A percentile compares a stretch with the other conserved stretches of the same genome.
These are phyloP conservation scores for Chaenodraco wilsoni DNA, from an alignment of 2,797 vertebrate species.

Conservation along the genomic window DNA sequence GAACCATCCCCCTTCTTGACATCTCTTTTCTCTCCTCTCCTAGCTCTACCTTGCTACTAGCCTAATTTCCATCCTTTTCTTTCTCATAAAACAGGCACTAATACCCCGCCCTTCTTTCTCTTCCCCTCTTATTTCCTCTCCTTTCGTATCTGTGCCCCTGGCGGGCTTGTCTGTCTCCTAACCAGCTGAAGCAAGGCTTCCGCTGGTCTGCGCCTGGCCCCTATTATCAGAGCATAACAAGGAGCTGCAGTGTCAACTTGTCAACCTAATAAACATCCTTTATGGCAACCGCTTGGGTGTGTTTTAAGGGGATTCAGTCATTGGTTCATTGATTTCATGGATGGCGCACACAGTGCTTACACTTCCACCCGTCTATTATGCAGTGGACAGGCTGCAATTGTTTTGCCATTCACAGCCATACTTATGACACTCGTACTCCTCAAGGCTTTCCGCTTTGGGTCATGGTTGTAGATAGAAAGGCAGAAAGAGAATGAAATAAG, in stretches of 20 bases:
- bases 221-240: conserved; percentile 82
- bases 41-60: conserved; percentile 8
- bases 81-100: conserved; percentile 34
- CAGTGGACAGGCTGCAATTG: conserved; percentile 69
- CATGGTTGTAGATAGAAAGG: conserved; percentile 9
- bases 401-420: conserved; percentile 66
- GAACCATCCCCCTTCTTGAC: conserved; percentile 1
- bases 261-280: conserved; percentile 82
- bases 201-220: conserved; percentile 59
- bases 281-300: conserved; percentile 71
- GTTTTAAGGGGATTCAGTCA: conserved; percentile 66
- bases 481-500: conserved; percentile 29
- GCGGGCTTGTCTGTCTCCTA: conserved; percentile 73
- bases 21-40: neutral
- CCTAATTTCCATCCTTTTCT: conserved; percentile 1
- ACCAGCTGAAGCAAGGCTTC: conserved; percentile 70
- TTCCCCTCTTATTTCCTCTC: conserved; percentile 43
- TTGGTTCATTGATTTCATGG: conserved; percentile 75
- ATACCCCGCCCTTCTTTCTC: conserved; percentile 27
- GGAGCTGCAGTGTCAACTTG: conserved; percentile 75
- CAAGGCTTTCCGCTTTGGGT: conserved; percentile 41
- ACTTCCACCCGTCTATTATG: conserved; percentile 66
- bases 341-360: conserved; percentile 58
- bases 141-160: conserved; percentile 62
- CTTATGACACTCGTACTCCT: conserved; percentile 62